These are phyloP conservation scores for Macaca nemestrina DNA, from an alignment of 2,113 vertebrate species.

Conservation along the genomic window DNA sequence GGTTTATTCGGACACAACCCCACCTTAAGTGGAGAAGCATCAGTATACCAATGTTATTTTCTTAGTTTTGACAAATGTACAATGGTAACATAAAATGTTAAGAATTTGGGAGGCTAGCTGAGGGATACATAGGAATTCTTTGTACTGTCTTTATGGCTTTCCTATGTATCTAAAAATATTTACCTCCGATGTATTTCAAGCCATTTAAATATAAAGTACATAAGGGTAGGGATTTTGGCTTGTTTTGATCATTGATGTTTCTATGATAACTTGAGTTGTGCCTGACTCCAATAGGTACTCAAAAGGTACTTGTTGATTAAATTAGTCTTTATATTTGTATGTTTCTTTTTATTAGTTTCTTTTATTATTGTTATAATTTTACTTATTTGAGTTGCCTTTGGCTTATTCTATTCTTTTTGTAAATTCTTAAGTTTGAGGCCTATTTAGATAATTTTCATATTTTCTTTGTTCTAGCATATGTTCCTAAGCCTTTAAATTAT, in stretches of 20 bases:
- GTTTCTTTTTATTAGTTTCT: not conserved
- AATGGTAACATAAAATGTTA: not conserved
- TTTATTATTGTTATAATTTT: slow-evolving; percentile 6
- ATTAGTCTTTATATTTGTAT: not conserved
- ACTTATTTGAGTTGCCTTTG: not conserved
- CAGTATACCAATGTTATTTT: not conserved
- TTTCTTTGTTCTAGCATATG: not conserved
- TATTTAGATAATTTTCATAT: not conserved
- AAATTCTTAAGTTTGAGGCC: slow-evolving; percentile 2
- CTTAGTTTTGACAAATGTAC: slow-evolving; percentile 11
- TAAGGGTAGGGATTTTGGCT: not conserved
- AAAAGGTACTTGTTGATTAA: not conserved
- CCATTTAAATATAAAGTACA: not conserved
- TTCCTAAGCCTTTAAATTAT: not conserved
- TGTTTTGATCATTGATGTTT: not conserved
- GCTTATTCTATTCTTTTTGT: not conserved
- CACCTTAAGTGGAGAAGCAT: not conserved
- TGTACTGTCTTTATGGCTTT: not conserved
- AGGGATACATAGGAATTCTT: not conserved
- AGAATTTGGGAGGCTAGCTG: not conserved
- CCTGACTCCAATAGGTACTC: not conserved
- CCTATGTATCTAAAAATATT: not conserved
- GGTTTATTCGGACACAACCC: not conserved
- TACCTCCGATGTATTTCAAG: not conserved
- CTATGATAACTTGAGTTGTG: not conserved